A percentile compares a stretch with the other conserved stretches of the same genome.
Conservation (phyloP, 1,140 invertebrate species). For the Mesaphorura yosii region DNA sequence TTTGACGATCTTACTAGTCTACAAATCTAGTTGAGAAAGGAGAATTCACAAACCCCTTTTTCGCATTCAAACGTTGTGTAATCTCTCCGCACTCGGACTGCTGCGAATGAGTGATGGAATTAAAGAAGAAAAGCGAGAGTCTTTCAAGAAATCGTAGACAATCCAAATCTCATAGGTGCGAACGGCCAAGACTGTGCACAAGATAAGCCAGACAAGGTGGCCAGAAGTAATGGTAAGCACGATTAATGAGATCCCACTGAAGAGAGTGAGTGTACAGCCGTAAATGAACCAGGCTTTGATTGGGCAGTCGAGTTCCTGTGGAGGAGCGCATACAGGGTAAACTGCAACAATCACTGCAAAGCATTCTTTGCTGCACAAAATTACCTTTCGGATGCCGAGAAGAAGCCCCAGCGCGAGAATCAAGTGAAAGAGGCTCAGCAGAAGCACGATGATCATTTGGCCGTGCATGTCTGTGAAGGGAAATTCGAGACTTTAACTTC, state of each 20-base stretch:
- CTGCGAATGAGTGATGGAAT: slow-evolving; percentile 10
- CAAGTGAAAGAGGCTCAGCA: slow-evolving; percentile 20
- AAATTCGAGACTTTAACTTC: slow-evolving; percentile 6
- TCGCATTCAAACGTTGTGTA: slow-evolving; percentile 27
- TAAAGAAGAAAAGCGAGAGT: slow-evolving; percentile 18
- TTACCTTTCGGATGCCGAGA: slow-evolving; percentile 26
- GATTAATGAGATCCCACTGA: slow-evolving; percentile 20
- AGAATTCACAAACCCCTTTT: too few relatives aligned
- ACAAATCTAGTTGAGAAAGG: too few relatives aligned
- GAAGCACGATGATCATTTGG: slow-evolving; percentile 19
- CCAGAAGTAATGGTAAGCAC: slow-evolving; percentile 20
- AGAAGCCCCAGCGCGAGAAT: slow-evolving; percentile 25
- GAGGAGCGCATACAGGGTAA: not conserved
- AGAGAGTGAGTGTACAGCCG: slow-evolving; percentile 19
- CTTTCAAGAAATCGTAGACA: slow-evolving; percentile 27
- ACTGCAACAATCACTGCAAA: not conserved
- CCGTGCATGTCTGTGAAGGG: slow-evolving; percentile 19
- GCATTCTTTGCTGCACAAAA: too few relatives aligned
- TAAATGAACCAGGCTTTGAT: slow-evolving; percentile 30
- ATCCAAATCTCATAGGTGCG: slow-evolving; percentile 31
- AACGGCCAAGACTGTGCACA: slow-evolving; percentile 16
- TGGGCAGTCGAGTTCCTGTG: slow-evolving; percentile 25
- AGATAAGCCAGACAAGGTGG: slow-evolving; percentile 16
- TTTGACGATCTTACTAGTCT: too few relatives aligned
- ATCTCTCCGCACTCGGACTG: slow-evolving; percentile 20